phyloP scores from a whole-genome alignment of 2,113 vertebrate species.

The Jacana jacana region DNA sequence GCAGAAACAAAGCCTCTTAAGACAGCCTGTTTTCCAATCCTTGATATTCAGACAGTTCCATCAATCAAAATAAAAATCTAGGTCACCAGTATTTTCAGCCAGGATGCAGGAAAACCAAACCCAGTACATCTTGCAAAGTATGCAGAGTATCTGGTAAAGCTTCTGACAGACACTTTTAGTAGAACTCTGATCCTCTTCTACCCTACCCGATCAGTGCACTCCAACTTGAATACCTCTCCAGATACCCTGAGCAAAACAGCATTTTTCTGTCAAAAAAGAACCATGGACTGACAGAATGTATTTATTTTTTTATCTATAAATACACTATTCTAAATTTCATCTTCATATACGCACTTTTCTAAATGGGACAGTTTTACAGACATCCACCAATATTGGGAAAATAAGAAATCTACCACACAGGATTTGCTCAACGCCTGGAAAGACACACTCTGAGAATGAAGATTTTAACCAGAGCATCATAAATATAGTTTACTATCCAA shows the following conservation, averaged over 20 bases:
- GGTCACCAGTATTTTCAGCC: constrained; percentile 33
- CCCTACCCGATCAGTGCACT: neutral
- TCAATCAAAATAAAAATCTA: constrained; percentile 54
- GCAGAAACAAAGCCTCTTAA: constrained; percentile 38
- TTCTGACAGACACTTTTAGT: neutral
- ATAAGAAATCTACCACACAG: neutral
- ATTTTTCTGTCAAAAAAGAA: neutral
- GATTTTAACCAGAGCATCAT: neutral
- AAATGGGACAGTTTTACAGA: neutral
- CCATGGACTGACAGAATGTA: neutral
- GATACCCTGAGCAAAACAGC: neutral
- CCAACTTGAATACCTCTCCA: neutral
- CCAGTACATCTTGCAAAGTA: neutral
- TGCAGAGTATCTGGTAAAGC: neutral
- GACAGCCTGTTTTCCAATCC: constrained; percentile 14
- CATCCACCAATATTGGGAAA: neutral
- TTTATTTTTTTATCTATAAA: neutral
- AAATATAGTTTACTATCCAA: neutral
- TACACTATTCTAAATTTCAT: neutral
- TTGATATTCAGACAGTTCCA: constrained; percentile 2
- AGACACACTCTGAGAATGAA: neutral
- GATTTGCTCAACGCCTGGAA: neutral
- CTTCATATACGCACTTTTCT: neutral
- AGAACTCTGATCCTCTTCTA: neutral
- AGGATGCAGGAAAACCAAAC: neutral